Evolutionary conservation across 2,888 invertebrate genomes (phyloP), one percentile per base, ranked within the genome.

Genomic region (Koerneria pararmatus): DNA sequence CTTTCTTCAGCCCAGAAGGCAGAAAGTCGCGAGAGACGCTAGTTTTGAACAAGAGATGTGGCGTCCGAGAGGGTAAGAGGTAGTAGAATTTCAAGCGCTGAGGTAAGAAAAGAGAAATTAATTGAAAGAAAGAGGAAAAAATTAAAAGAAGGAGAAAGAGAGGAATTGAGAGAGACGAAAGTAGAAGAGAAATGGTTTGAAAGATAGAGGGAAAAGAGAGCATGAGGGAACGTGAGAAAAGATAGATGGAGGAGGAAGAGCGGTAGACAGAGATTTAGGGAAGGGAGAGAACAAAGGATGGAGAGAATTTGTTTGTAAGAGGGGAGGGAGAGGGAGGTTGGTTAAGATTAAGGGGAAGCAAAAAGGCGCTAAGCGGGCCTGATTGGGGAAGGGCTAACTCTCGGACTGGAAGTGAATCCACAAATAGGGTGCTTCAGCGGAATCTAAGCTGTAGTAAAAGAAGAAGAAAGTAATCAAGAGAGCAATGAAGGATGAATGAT

Each of bases 211-310:
- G 41, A 48, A 35, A 34, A 48, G 60, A 60, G 48, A 48, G 60
- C 46, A 60, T 48, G 48, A 60, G 27, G 60, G 49, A 49, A 60
- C 48, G 46, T 60, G 32, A 46, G 48, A 48, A 46, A 48, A 32
- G 60, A 48, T 31, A 58, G 37, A 37, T 27, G 57, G 32, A 19
- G 32, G 46, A 46, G 1, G 32, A n/a, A n/a, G n/a, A n/a, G n/a
- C n/a, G n/a, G 8, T 2, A 48, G 48, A 24, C 31, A 19, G n/a
- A 57, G 46, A 11, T 29, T 4, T 48, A 32, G 35, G 34, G 2
- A 35, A 57, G 57, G 35, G 34, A 5, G 35, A n/a, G n/a, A n/a
- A n/a, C n/a, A n/a, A n/a, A n/a, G n/a, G n/a, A n/a, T n/a, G n/a
- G n/a, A n/a, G n/a, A n/a, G n/a, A 11, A 15, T 11, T 11, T 15